phyloP scores from a whole-genome alignment of 2,113 vertebrate species.

The Cololabis saira region DNA sequence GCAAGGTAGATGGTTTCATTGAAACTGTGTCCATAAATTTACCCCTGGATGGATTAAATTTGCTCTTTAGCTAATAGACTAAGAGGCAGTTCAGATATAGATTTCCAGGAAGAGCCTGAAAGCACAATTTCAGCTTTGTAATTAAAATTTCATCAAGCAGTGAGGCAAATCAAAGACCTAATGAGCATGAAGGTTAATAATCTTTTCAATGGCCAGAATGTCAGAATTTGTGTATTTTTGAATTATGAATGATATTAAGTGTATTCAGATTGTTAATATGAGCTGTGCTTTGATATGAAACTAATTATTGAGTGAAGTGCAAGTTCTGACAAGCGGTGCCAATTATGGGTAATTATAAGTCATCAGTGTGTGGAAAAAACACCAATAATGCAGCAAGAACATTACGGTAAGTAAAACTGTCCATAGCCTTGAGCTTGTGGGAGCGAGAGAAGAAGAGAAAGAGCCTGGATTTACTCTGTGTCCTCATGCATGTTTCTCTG shows the following conservation, averaged over 20 bases:
- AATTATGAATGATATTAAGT: constrained; percentile 42
- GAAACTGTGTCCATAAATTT: too few relatives aligned
- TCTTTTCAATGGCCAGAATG: constrained; percentile 65
- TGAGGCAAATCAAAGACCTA: constrained; percentile 64
- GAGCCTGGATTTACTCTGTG: not conserved
- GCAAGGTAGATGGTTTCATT: too few relatives aligned
- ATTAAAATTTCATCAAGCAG: constrained; percentile 73
- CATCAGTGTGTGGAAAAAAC: constrained; percentile 27
- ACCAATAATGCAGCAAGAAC: constrained; percentile 12
- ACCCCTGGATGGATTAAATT: constrained; percentile 47
- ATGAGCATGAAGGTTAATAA: constrained; percentile 72
- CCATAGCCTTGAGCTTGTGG: constrained; percentile 23
- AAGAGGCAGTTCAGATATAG: constrained; percentile 34
- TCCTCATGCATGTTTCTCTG: constrained; percentile 7
- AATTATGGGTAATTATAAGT: constrained; percentile 71
- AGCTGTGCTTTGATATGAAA: constrained; percentile 56
- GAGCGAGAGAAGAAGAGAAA: not conserved
- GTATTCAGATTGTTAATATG: constrained; percentile 31
- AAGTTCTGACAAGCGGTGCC: constrained; percentile 46
- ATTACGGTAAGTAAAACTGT: constrained; percentile 18
- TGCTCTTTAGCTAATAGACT: constrained; percentile 41
- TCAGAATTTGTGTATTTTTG: constrained; percentile 58
- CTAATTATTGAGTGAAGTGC: constrained; percentile 59
- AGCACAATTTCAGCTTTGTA: constrained; percentile 58
- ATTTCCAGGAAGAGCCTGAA: constrained; percentile 43